Evolutionary conservation across 2,888 invertebrate genomes (phyloP).

Genomic region (Hydraecia micacea): DNA sequence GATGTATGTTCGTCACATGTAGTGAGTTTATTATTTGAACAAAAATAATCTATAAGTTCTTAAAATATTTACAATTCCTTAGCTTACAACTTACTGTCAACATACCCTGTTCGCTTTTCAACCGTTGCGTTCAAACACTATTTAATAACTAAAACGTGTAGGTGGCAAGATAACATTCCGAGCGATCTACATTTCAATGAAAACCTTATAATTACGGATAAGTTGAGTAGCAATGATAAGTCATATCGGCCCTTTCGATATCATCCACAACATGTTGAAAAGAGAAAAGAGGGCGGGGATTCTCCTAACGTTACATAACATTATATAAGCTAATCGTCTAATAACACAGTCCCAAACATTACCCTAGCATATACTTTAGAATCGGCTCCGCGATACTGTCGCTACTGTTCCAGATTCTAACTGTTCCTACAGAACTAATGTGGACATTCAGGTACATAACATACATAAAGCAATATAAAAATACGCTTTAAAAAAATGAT

Average conservation of each 20-base stretch:
- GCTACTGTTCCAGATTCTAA: slow-evolving; percentile 59
- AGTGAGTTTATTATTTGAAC: slow-evolving; percentile 90
- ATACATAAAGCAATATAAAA: slow-evolving; percentile 68
- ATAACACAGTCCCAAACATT: slow-evolving; percentile 87
- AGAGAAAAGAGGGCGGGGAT: slow-evolving; percentile 84
- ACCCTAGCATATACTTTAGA: slow-evolving; percentile 72
- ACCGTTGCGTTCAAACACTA: slow-evolving; percentile 84
- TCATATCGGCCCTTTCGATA: slow-evolving; percentile 57
- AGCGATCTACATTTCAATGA: slow-evolving; percentile 57
- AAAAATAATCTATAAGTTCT: slow-evolving; percentile 88
- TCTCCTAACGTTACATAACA: slow-evolving; percentile 72
- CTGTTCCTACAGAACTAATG: slow-evolving; percentile 60
- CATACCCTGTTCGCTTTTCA: slow-evolving; percentile 90
- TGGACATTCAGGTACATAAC: slow-evolving; percentile 82
- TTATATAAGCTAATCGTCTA: slow-evolving; percentile 81
- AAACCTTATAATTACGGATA: slow-evolving; percentile 56
- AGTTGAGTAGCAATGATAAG: slow-evolving; percentile 57
- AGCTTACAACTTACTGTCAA: slow-evolving; percentile 85
- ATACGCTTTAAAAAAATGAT: slow-evolving; percentile 49
- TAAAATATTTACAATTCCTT: slow-evolving; percentile 89
- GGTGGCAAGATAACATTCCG: slow-evolving; percentile 79
- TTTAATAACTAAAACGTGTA: slow-evolving; percentile 70
- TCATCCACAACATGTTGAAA: slow-evolving; percentile 88
- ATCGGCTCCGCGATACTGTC: slow-evolving; percentile 56
- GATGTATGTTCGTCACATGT: slow-evolving; percentile 78